Evolutionary conservation across 1,140 invertebrate species (phyloP).

Genomic region (Hylyphantes graminicola): DNA sequence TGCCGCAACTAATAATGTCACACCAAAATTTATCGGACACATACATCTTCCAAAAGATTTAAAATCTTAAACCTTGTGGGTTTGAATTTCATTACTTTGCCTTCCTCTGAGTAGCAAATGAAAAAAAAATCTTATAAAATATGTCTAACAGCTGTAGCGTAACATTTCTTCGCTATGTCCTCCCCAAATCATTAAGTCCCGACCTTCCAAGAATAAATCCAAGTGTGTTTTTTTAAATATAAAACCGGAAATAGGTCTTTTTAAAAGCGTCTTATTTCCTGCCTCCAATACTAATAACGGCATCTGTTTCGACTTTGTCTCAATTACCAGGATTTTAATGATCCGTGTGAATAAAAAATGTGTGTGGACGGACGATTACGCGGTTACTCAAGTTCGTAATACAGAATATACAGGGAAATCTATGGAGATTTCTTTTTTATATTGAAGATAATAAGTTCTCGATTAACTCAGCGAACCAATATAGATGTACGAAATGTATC

Average conservation of each 20-base stretch:
- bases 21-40: too few species aligned
- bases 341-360: constrained; percentile 39
- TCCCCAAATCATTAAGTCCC: background rate
- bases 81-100: too few species aligned
- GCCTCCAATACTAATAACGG: background rate
- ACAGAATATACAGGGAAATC: background rate
- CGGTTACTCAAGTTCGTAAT: background rate
- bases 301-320: background rate
- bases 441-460: constrained; percentile 22
- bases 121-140: background rate
- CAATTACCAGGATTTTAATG: constrained; percentile 44
- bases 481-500: background rate
- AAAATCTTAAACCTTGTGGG: too few species aligned
- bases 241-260: background rate
- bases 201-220: background rate
- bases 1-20: too few species aligned
- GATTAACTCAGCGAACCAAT: background rate
- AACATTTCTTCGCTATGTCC: background rate
- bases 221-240: background rate
- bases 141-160: background rate
- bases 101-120: background rate
- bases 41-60: too few species aligned
- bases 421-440: background rate
- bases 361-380: constrained; percentile 16
- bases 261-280: constrained; percentile 4